Base-by-base conservation (phyloP, 2,888 invertebrate species). In the Osedax fenrisi region DNA sequence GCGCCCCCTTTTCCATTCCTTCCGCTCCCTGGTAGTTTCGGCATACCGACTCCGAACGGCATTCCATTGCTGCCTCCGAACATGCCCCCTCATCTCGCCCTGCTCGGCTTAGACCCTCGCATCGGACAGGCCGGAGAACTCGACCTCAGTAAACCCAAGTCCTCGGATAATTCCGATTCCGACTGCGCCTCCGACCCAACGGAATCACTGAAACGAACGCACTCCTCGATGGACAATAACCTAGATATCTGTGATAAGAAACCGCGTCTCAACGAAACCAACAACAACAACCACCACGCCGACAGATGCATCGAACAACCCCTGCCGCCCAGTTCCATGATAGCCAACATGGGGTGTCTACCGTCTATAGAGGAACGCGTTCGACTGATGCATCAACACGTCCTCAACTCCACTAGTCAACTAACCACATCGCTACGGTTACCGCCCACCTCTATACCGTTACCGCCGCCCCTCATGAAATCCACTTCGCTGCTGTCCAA, bases 71-170 rank as follows among this genome's bases (percentile, higher is more conserved):
- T 26, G 22, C 68, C 41, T 27, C 41, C 41, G 10, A 17, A 17
- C 5, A 77, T 76, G 75, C 78, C 78, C 21, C 17, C 27, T 26
- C 59, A 62, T 74, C 73, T 26, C 10, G 77, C 78, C 21, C 17
- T 25, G 26, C 59, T 62, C 75, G 72, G 24, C 10, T 74, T 70
- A 13, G 73, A 73, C 21, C 67, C 61, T 22, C 64, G 64, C 17
- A 25, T 27, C 3, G 27, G 73, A 10, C 26, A 23, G 71, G 67
- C 56, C 22, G 77, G 76, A 17, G 75, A 74, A n/a, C 27, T 77
- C 2, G 76, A 77, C 24, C 61, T 77, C 25, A 26, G 76, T 24
- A 76, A 75, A 61, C 72, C 73, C n/a, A 21, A 73, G 26, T 26
- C 79, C 5, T 17, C 41, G 41, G 41, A 41, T 10, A 41, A 17